phyloP scores from a whole-genome alignment of 64 coral and sea anemone species.

The Trachythela sp. region DNA sequence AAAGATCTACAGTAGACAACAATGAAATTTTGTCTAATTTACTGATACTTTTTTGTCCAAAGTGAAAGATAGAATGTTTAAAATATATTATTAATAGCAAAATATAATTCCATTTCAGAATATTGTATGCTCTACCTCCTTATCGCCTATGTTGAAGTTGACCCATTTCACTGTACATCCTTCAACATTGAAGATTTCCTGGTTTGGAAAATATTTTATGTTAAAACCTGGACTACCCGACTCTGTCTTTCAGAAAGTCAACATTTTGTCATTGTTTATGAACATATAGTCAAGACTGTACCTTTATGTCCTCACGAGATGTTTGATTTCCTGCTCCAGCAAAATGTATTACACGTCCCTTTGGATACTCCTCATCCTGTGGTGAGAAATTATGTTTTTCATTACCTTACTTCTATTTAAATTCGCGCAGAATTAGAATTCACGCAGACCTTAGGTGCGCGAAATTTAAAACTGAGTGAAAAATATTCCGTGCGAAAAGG shows the following conservation, averaged over 20 bases:
- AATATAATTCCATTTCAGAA: no score
- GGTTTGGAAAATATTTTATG: background rate
- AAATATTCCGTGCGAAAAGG: no score
- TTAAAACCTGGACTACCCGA: no score
- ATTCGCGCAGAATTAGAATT: background rate
- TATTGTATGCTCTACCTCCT: no score
- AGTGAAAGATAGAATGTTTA: no score
- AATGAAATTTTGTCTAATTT: no score
- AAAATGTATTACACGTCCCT: conserved; percentile 78
- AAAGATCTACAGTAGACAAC: no score
- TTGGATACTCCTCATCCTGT: conserved; percentile 51
- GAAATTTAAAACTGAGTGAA: no score
- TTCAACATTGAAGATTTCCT: conserved; percentile 62
- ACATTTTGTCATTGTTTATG: background rate
- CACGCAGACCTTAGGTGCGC: no score
- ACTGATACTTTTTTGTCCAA: no score
- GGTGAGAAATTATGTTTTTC: conserved; percentile 7
- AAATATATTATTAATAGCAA: no score
- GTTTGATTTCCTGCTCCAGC: conserved; percentile 78
- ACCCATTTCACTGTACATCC: conserved; percentile 72
- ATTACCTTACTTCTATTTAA: background rate
- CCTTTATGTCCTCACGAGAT: conserved; percentile 85
- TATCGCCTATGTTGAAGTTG: conserved; percentile 47
- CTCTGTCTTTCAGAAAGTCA: background rate
- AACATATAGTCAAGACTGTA: background rate